phyloP scores from a whole-genome alignment of 2,113 vertebrate genomes.

The Hiodon alosoides region DNA sequence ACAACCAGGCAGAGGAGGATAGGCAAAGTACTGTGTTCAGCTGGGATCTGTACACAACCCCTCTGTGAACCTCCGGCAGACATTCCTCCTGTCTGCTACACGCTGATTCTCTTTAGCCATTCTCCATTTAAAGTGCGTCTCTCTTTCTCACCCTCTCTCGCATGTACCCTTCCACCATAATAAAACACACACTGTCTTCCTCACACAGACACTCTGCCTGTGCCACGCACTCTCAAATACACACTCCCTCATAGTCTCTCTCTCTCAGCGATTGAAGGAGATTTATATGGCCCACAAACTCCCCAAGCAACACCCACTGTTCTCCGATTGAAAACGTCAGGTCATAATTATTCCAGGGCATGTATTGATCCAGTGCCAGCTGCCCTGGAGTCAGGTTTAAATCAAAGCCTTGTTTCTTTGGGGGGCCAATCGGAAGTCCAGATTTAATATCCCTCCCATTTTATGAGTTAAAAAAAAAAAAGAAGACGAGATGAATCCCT shows the following conservation, averaged over 20 bases:
- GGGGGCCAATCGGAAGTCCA: conserved; percentile 25
- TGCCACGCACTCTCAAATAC: background rate
- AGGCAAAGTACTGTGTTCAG: no score
- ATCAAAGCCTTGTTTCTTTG: conserved; percentile 38
- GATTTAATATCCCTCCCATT: conserved; percentile 27
- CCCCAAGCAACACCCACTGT: conserved; percentile 32
- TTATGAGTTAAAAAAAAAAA: conserved; percentile 19
- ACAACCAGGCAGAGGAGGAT: no score
- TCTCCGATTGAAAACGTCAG: conserved; percentile 37
- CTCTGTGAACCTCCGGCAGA: no score
- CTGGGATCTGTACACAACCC: no score
- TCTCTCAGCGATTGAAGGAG: conserved; percentile 27
- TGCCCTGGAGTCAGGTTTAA: conserved; percentile 32
- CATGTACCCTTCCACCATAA: background rate
- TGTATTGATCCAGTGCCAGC: conserved; percentile 47
- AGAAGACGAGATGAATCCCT: conserved; percentile 26
- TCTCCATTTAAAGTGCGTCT: no score
- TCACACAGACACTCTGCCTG: no score
- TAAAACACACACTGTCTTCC: background rate
- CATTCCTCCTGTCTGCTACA: no score
- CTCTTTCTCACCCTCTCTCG: no score
- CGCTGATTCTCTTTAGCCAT: no score
- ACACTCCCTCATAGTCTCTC: background rate
- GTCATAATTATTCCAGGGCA: conserved; percentile 44
- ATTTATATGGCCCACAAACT: conserved; percentile 38